These are phyloP conservation scores for Pristiophorus japonicus DNA, from an alignment of 2,113 vertebrate genomes.

Conservation along the genomic window DNA sequence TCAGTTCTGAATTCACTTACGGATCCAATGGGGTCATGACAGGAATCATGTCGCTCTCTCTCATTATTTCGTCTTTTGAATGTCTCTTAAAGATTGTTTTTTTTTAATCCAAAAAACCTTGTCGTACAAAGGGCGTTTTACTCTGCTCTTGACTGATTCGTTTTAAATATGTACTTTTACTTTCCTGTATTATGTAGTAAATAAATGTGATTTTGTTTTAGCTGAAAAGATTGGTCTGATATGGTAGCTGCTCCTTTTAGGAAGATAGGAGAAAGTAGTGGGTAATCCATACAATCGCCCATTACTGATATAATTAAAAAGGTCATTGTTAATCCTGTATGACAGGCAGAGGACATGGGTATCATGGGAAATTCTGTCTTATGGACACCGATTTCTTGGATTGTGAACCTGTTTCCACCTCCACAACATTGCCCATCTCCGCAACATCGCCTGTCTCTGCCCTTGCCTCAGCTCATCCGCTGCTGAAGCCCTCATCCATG, in stretches of 20 bases:
- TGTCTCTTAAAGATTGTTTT: neutral
- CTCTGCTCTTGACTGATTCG: neutral
- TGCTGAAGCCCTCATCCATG: no score
- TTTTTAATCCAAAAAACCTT: neutral
- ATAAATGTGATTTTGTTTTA: neutral
- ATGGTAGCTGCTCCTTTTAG: neutral
- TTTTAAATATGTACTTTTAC: neutral
- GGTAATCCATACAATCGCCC: neutral
- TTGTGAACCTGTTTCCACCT: no score
- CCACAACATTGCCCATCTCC: no score
- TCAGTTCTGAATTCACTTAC: neutral
- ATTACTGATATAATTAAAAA: no score
- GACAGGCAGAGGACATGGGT: no score
- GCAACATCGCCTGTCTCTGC: no score
- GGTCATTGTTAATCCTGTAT: no score
- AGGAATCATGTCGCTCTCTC: neutral
- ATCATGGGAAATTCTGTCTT: neutral
- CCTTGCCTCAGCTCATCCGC: no score
- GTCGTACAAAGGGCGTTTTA: neutral
- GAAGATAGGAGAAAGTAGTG: neutral
- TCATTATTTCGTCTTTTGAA: neutral
- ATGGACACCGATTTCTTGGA: neutral
- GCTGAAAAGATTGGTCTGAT: neutral
- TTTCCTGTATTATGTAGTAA: neutral
- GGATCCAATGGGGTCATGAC: neutral